Percentiles rank a stretch among this genome's conserved stretches.
Evolutionary conservation across 2,888 invertebrate genomes (phyloP).

Genomic region (Selenia dentaria): DNA sequence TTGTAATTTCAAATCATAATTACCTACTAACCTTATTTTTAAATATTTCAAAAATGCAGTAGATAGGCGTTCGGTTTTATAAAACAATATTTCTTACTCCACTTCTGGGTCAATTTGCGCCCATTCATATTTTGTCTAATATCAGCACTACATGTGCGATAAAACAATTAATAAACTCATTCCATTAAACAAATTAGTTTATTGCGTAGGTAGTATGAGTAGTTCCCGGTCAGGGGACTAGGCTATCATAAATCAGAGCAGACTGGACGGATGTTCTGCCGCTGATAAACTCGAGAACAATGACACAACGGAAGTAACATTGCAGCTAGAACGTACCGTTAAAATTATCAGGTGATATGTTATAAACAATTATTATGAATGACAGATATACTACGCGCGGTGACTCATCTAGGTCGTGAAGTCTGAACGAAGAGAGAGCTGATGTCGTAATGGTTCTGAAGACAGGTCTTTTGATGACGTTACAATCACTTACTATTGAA

Average conservation of each 20-base stretch:
- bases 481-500: slow-evolving; percentile 1
- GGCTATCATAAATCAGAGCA: slow-evolving; percentile 31
- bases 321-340: slow-evolving; percentile 1
- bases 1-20: no score
- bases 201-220: no score
- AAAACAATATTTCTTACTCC: no score
- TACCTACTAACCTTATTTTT: no score
- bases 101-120: no score
- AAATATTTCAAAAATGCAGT: no score
- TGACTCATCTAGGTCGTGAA: slow-evolving; percentile 7
- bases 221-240: slow-evolving; percentile 25
- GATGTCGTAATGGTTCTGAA: background rate
- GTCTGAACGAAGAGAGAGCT: slow-evolving; percentile 6
- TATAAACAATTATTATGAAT: slow-evolving; percentile 14
- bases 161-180: no score
- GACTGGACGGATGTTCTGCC: slow-evolving; percentile 33
- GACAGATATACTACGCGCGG: background rate
- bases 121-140: no score
- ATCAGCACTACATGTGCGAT: no score
- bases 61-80: no score
- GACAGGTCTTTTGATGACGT: slow-evolving; percentile 12
- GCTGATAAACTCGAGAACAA: slow-evolving; percentile 48
- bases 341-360: slow-evolving; percentile 30
- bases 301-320: slow-evolving; percentile 45
- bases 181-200: no score